Evolutionary conservation across 2,888 invertebrate species (phyloP).

Genomic region (Perdita meconis): DNA sequence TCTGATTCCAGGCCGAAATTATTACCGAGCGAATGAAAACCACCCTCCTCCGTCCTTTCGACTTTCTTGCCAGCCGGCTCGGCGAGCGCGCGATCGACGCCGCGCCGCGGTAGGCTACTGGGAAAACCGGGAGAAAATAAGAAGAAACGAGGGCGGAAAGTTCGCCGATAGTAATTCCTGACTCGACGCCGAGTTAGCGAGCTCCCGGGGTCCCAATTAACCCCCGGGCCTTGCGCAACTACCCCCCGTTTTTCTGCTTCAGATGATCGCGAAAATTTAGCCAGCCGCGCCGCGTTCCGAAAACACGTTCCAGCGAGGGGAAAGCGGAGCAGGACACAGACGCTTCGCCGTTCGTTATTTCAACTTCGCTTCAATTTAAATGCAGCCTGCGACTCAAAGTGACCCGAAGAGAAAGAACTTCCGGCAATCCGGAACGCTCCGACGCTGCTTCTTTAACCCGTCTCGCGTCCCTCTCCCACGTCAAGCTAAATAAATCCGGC

Average conservation of each 20-base stretch:
- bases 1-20: constrained; percentile 61
- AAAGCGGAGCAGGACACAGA: too few species aligned
- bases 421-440: not conserved
- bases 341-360: too few species aligned
- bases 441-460: not conserved
- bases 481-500: constrained; percentile 20
- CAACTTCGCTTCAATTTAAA: too few species aligned
- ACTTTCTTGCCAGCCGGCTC: constrained; percentile 61
- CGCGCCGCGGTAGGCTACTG: too few species aligned
- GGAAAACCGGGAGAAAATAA: constrained; percentile 33
- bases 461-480: not conserved
- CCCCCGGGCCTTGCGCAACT: constrained; percentile 51
- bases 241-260: constrained; percentile 46
- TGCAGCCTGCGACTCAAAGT: too few species aligned
- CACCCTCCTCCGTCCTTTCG: constrained; percentile 19
- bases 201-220: constrained; percentile 71
- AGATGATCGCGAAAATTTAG: constrained; percentile 51
- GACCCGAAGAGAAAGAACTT: not conserved
- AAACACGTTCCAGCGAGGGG: too few species aligned
- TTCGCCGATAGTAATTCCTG: constrained; percentile 74
- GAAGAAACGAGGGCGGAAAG: constrained; percentile 41
- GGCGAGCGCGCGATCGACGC: too few species aligned
- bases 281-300: not conserved
- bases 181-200: constrained; percentile 70
- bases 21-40: constrained; percentile 57